These are phyloP conservation scores for human DNA, from an alignment of 2,113 vertebrate species.

Conservation along the genomic window GRCh38 chr9:30175501-30176000, in stretches of 20 bases:
- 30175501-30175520: not conserved
- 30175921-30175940: not conserved
- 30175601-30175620: too few species aligned
- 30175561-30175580: not conserved
- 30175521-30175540: not conserved
- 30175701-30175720: not conserved
- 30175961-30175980: not conserved
- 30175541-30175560: not conserved
- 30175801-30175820: too few species aligned
- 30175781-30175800: not conserved
- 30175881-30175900: not conserved
- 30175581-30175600: too few species aligned
- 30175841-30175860: not conserved
- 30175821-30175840: not conserved
- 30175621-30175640: not conserved
- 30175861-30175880: not conserved
- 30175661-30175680: not conserved
- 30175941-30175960: not conserved
- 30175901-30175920: conserved; percentile 6
- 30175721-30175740: not conserved
- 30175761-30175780: not conserved
- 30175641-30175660: not conserved
- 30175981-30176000: not conserved
- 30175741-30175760: not conserved
- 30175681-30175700: not conserved